Evolutionary conservation across 2,113 vertebrate genomes (phyloP).

Genomic region (Tylochromis polylepis): DNA sequence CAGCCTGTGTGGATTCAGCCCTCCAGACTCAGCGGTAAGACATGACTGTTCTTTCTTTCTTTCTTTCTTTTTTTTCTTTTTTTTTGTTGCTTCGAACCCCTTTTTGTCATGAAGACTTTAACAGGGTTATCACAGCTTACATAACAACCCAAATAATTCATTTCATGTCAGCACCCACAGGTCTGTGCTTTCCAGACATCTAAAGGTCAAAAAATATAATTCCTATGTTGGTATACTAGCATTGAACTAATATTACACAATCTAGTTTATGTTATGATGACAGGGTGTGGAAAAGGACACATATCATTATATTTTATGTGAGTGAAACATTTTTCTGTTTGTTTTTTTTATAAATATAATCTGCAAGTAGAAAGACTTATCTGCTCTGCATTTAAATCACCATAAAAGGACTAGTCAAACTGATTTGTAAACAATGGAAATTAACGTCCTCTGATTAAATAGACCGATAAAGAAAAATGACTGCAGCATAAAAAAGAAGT

Average conservation of each 20-base stretch:
- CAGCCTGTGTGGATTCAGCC: conserved; percentile 96
- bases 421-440: neutral
- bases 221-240: neutral
- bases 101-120: neutral
- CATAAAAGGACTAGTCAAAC: neutral
- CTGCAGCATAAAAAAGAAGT: neutral
- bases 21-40: conserved; percentile 79
- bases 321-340: fast-evolving
- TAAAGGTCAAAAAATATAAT: neutral
- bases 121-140: neutral
- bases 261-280: neutral
- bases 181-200: neutral
- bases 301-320: neutral
- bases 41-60: neutral
- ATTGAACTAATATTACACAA: neutral
- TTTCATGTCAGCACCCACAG: neutral
- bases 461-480: neutral
- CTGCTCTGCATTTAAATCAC: neutral
- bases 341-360: neutral
- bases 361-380: neutral
- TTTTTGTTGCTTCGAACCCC: neutral
- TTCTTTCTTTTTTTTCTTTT: neutral
- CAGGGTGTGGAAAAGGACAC: neutral
- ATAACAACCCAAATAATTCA: neutral
- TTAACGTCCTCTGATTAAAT: neutral